Conservation (phyloP, 2,888 invertebrate species). For the Julus scanicus region DNA sequence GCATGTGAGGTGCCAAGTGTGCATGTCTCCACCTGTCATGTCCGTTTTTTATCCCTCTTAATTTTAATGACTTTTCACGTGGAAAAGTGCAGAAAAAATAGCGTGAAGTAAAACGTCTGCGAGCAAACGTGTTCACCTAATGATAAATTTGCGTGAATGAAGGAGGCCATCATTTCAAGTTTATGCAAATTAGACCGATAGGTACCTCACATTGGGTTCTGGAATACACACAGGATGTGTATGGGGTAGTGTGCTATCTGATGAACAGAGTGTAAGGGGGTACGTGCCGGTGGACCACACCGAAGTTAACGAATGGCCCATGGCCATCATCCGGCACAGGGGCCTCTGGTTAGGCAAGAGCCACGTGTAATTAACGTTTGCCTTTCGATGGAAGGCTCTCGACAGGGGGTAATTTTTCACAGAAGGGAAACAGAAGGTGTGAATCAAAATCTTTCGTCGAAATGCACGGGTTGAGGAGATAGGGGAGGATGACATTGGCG, state of each 20-base stretch:
- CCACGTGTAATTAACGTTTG: constrained; percentile 50
- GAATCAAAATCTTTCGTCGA: constrained; percentile 44
- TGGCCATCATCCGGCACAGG: constrained; percentile 21
- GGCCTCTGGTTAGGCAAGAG: constrained; percentile 23
- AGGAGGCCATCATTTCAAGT: neutral
- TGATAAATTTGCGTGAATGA: constrained; percentile 44
- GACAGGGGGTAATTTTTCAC: constrained; percentile 46
- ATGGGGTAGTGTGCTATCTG: neutral
- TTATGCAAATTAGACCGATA: neutral
- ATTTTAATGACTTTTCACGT: constrained; percentile 45
- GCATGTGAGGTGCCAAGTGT: constrained; percentile 32
- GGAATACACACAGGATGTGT: neutral
- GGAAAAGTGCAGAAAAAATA: neutral
- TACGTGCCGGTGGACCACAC: constrained; percentile 21
- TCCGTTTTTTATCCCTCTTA: constrained; percentile 11
- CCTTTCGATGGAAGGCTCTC: constrained; percentile 20
- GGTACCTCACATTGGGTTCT: neutral
- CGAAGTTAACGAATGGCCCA: constrained; percentile 43
- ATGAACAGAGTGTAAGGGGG: neutral
- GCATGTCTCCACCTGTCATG: constrained; percentile 39
- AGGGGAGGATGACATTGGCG: neutral
- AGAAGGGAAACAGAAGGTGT: constrained; percentile 50
- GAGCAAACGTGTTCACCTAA: constrained; percentile 12
- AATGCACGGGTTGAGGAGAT: neutral
- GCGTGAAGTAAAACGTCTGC: constrained; percentile 40